Conservation (phyloP, 2,888 invertebrate genomes). For the Horisme vitalbata region DNA sequence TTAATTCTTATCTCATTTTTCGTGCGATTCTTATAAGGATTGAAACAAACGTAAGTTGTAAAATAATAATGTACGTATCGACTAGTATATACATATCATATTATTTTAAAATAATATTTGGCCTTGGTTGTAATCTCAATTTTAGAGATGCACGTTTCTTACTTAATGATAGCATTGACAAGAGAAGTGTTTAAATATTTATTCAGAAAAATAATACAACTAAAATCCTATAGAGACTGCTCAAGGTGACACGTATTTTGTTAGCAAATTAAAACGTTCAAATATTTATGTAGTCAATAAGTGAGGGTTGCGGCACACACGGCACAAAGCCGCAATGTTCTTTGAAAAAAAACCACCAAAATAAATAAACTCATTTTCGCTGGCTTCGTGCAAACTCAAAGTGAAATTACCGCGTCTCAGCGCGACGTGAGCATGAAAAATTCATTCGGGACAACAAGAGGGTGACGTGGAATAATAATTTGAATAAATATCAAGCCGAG, state of each 20-base stretch:
- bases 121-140: too few relatives aligned
- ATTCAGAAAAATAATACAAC: too few relatives aligned
- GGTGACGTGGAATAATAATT: constrained; percentile 77
- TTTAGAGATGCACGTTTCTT: background rate
- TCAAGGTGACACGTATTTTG: constrained; percentile 40
- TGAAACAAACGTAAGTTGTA: too few relatives aligned
- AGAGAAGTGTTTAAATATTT: constrained; percentile 2
- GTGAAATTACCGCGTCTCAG: constrained; percentile 76
- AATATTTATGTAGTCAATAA: constrained; percentile 58
- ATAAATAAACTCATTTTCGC: constrained; percentile 73
- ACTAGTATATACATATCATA: too few relatives aligned
- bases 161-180: background rate
- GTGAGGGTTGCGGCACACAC: constrained; percentile 45
- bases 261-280: constrained; percentile 54
- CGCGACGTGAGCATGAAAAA: constrained; percentile 79
- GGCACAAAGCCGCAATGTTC: constrained; percentile 54
- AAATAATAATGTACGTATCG: too few relatives aligned
- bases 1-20: too few relatives aligned
- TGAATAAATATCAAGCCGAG: constrained; percentile 75
- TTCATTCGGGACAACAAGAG: constrained; percentile 77
- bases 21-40: too few relatives aligned
- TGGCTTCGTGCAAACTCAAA: constrained; percentile 70
- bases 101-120: too few relatives aligned
- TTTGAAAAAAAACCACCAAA: constrained; percentile 56
- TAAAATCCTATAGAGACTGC: constrained; percentile 17